Evolutionary conservation across 2,797 vertebrate genomes (phyloP), one percentile per base, ranked within the genome.

Genomic region (Numenius phaeopus): DNA sequence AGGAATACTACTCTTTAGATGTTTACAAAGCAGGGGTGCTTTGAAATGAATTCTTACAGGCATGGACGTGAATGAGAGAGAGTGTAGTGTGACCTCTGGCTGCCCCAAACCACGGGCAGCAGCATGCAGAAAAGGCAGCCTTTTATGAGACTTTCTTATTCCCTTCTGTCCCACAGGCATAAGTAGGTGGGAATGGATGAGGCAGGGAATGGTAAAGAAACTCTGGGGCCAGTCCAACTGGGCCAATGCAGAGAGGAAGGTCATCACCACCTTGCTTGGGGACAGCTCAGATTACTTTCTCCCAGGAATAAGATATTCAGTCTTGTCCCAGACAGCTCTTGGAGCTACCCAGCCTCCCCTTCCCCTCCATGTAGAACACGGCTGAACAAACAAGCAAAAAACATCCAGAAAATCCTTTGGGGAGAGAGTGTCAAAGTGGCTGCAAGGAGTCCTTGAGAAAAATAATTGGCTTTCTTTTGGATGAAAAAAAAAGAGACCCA

Each of bases 371-470:
- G 3, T 40, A 91, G 89, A 95, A 83, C 34, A 85, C 6, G 3
- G 66, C 52, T 87, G 69, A 92, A 92, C 52, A 94, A 92, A 83
- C 57, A 94, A 73, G 87, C 27, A 83, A 86, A 95, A 96, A 86
- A 10, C 34, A 66, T 64, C 50, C 65, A 91, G 69, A 95, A 91
- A 93, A 83, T 95, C 73, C 83, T 93, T 59, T 86, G 85, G 94
- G 87, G 58, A 91, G 19, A 78, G 30, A 76, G 42, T 55, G 96
- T 88, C 89, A 90, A 91, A 87, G 73, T 6, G 7, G 62, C 79
- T 91, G 34, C 91, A 88, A 93, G 72, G 23, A 97, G 57, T 78
- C 76, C 89, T 95, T 94, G 76, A 94, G 72, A 95, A 93, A 97
- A 95, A 95, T 94, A 95, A 95, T 55, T 95, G 77, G n/a, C 83